Evolutionary conservation across 2,888 invertebrate genomes (phyloP), one percentile per base, ranked within the genome.

Genomic region (Coleophora deauratella): DNA sequence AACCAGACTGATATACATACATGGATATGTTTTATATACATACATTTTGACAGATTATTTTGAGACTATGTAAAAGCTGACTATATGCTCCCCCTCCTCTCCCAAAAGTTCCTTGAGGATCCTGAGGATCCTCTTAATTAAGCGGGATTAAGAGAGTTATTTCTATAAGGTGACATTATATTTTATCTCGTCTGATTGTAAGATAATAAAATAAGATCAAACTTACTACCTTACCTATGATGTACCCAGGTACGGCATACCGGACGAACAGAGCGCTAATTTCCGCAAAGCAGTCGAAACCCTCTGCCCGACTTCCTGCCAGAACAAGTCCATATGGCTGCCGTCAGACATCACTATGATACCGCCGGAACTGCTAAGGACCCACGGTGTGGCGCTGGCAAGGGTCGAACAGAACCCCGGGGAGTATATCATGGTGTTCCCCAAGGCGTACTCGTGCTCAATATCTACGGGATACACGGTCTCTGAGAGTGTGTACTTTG

Each of bases 261-360:
- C 97, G 0, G 91, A 91, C 44, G 88, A 90, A 34, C 91, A 94
- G 53, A 93, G 92, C 55, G 86, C 87, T 2, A 88, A 89, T 37
- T 95, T 98, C 59, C 90, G 93, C 12, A 68, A 87, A n/a, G 93
- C 94, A 0, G 86, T 96, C 37, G 90, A 90, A 27, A 89, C 89
- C 35, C 75, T 96, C 40, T 92, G 93, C 40, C 97, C 97, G 0
- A 91, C 91, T 1, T 92, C 92, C 47, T 93, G 94, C 53, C 91
- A 93, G 60, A 92, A 94, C 55, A 94, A 95, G 65, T 88, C 89
- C 0, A 89, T 96, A 27, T 97, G 97, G 97, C 81, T 98, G 42
- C 91, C 96, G 0, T 94, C 96, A 0, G 97, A 98, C 68, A 95
- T 96, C 6, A 91, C 93, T 0, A 97, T 97, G 97, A 93, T 97